phyloP scores from a whole-genome alignment of 1,140 invertebrate genomes.

The Zaprionus ghesquierei region DNA sequence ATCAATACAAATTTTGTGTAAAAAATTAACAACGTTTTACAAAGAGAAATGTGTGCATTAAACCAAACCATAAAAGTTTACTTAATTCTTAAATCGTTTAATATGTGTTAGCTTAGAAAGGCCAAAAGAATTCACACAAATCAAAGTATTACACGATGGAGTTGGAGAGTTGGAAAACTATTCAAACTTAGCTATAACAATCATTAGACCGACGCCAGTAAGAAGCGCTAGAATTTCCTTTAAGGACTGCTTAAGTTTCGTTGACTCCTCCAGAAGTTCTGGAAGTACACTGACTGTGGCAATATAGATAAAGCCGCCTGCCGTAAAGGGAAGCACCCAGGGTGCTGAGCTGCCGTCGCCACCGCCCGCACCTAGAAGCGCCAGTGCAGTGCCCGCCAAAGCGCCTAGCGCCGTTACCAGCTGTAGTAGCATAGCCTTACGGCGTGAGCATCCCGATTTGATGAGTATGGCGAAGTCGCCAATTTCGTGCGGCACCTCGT shows the following conservation, averaged over 20 bases:
- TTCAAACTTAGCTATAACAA: slow-evolving; percentile 84
- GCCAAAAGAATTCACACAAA: background rate
- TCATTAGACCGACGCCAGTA: slow-evolving; percentile 91
- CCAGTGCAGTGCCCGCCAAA: slow-evolving; percentile 93
- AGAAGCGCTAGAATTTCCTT: slow-evolving; percentile 92
- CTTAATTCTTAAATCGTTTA: too few species aligned
- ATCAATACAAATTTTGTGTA: background rate
- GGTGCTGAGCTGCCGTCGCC: slow-evolving; percentile 89
- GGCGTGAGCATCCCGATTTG: slow-evolving; percentile 94
- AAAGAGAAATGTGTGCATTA: background rate
- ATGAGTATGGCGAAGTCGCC: slow-evolving; percentile 98
- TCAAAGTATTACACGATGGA: background rate
- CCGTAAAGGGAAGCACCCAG: slow-evolving; percentile 98
- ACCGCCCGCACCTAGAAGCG: slow-evolving; percentile 85
- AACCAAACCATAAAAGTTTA: background rate
- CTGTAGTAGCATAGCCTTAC: slow-evolving; percentile 96
- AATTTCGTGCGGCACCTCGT: slow-evolving; percentile 98
- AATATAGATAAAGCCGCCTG: slow-evolving; percentile 98
- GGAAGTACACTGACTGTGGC: slow-evolving; percentile 96
- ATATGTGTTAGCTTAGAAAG: too few species aligned
- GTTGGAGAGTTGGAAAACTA: slow-evolving; percentile 27
- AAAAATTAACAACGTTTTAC: background rate
- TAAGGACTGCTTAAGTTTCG: slow-evolving; percentile 88
- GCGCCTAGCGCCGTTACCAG: slow-evolving; percentile 97
- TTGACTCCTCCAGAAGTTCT: slow-evolving; percentile 93